phyloP scores from a whole-genome alignment of 2,113 vertebrate species.

The Colinus virginianus region DNA sequence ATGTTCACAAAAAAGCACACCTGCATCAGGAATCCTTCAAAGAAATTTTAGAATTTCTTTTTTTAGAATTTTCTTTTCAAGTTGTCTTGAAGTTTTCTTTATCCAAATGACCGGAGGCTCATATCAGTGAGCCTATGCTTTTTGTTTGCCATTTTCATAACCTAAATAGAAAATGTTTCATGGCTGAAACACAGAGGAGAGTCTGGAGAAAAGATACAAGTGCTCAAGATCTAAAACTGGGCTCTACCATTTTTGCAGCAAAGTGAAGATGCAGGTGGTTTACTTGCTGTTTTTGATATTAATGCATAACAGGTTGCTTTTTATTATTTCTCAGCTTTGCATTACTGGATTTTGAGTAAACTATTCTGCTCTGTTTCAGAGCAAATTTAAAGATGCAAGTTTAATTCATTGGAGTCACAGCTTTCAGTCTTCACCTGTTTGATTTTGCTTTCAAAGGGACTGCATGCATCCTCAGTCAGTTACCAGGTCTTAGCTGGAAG shows the following conservation, averaged over 20 bases:
- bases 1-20: not conserved
- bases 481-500: conserved; percentile 21
- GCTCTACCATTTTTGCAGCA: not conserved
- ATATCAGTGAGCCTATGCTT: not conserved
- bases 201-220: not conserved
- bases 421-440: conserved; percentile 49
- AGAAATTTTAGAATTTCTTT: not conserved
- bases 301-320: not conserved
- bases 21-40: not conserved
- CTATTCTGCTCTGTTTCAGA: conserved; percentile 4
- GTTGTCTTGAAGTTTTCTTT: not conserved
- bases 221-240: not conserved
- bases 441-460: conserved; percentile 53
- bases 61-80: too few relatives aligned
- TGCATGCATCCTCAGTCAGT: not conserved
- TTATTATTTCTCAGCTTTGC: not conserved
- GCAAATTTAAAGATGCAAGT: not conserved
- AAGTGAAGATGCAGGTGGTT: not conserved
- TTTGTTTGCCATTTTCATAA: not conserved
- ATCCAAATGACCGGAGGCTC: not conserved
- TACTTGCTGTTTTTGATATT: not conserved
- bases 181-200: not conserved
- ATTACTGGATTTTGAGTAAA: not conserved
- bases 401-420: not conserved
- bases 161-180: not conserved